phyloP scores from a whole-genome alignment of 2,113 vertebrate species.

The Burhinus bistriatus region DNA sequence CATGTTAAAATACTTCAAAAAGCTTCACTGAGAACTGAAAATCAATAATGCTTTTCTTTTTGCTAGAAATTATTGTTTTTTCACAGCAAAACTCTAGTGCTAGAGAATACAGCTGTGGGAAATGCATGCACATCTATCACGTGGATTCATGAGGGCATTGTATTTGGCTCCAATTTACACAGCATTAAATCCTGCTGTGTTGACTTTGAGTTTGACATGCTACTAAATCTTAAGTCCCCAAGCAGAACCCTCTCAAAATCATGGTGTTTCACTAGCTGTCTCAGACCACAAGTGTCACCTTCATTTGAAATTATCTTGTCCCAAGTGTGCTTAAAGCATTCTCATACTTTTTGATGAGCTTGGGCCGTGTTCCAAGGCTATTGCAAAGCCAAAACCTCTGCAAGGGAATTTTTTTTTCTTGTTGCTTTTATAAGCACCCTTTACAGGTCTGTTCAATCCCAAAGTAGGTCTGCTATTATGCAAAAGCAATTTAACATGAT shows the following conservation, averaged over 20 bases:
- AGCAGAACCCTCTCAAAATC: constrained; percentile 22
- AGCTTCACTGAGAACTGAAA: background rate
- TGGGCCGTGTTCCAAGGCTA: background rate
- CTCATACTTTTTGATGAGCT: background rate
- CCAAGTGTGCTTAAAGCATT: background rate
- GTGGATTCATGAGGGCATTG: background rate
- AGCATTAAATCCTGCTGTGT: constrained; percentile 34
- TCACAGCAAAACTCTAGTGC: background rate
- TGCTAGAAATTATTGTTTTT: background rate
- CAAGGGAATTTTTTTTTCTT: background rate
- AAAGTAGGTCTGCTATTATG: background rate
- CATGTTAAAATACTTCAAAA: background rate
- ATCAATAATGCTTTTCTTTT: constrained; percentile 10
- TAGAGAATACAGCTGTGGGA: background rate
- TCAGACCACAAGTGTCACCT: constrained; percentile 33
- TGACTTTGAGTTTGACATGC: constrained; percentile 41
- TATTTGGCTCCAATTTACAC: constrained; percentile 27
- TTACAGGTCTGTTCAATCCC: background rate
- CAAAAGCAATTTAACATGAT: constrained; percentile 19
- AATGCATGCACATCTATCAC: background rate
- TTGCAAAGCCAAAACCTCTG: background rate
- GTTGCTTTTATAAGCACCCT: background rate
- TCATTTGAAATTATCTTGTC: constrained; percentile 9
- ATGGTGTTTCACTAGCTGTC: background rate
- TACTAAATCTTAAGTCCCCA: constrained; percentile 44